Base-by-base conservation (phyloP, 1,140 invertebrate genomes). In the Patella vulgata region DNA sequence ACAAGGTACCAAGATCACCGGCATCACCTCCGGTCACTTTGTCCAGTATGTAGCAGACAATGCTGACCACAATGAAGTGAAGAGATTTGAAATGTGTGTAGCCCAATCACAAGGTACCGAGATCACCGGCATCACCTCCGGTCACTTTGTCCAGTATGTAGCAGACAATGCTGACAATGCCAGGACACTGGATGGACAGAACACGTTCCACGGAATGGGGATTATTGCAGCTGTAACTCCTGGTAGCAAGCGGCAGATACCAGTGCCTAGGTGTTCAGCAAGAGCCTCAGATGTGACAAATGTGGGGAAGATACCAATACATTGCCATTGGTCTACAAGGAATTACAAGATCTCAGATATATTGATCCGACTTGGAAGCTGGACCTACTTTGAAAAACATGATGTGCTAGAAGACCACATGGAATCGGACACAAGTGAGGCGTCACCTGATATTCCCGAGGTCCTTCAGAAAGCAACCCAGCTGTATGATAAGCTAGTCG, bases 131-230 rank as follows among this genome's bases (percentile, higher is more conserved):
- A 6, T 36, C 4, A 53, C 42, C 33, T 47, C 4, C 25, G 50
- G n/a, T 2, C 14, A 50, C 4, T 11, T 51, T 11, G 25, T 52
- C 33, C 59, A 53, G 40, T 53, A 14, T 40, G 39, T 58, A 3
- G 62, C 54, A 25, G 62, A 64, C 33, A 63, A 63, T 47, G 43
- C 50, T 8, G 61, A 63, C 28, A 50, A 63, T 28, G 19, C 40
- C 17, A 19, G 23, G 6, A 64, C 65, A 21, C 12, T 64, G 27
- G 61, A 65, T 42, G 66, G 64, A 2, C 12, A 36, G 8, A 58
- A 68, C 23, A 74, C 70, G 5, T 68, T 72, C 46, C 70, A 72
- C 51, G 59, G 66, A 3, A 72, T 72, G 59, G 67, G 57, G n/a
- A 75, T 75, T 17, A 68, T 73, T 52, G 68, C 63, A 25, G 50